Conservation (phyloP, 2,113 vertebrate genomes). For the Typhlomys cinereus region DNA sequence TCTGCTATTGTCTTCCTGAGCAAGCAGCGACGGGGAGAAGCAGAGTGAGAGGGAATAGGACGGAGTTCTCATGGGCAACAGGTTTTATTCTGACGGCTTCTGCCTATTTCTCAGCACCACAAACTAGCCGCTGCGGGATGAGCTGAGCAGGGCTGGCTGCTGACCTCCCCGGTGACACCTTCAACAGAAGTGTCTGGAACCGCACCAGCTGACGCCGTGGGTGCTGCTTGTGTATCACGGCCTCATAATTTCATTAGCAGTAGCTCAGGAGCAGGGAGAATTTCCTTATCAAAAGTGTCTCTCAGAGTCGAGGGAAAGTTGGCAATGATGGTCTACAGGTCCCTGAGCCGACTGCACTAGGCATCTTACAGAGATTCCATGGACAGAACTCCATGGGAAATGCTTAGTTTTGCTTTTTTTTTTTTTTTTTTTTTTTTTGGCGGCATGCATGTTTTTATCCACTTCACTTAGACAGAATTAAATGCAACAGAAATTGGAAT, state of each 20-base stretch:
- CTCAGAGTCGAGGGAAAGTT: neutral
- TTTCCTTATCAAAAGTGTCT: slow-evolving; percentile 12
- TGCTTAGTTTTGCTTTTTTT: slow-evolving; percentile 16
- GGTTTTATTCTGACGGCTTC: slow-evolving; percentile 47
- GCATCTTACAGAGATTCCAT: neutral
- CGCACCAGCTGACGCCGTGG: rapidly evolving
- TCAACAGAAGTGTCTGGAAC: neutral
- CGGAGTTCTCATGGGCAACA: neutral
- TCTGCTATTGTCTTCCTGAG: neutral
- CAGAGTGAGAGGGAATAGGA: neutral
- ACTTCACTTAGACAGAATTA: slow-evolving; percentile 10
- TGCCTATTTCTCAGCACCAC: neutral
- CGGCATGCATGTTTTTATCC: neutral
- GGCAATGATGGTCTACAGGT: neutral
- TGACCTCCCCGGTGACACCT: neutral
- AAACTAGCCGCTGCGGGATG: neutral
- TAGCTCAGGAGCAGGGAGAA: neutral
- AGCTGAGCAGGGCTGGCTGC: neutral
- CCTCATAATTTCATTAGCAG: neutral
- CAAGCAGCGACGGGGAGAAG: slow-evolving; percentile 16
- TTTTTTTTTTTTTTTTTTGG: neutral
- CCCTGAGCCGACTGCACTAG: neutral
- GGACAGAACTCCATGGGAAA: neutral
- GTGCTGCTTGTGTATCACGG: rapidly evolving
- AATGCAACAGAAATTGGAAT: neutral